Base-by-base conservation (phyloP, 2,888 invertebrate species). In the Cylindroiulus punctatus region DNA sequence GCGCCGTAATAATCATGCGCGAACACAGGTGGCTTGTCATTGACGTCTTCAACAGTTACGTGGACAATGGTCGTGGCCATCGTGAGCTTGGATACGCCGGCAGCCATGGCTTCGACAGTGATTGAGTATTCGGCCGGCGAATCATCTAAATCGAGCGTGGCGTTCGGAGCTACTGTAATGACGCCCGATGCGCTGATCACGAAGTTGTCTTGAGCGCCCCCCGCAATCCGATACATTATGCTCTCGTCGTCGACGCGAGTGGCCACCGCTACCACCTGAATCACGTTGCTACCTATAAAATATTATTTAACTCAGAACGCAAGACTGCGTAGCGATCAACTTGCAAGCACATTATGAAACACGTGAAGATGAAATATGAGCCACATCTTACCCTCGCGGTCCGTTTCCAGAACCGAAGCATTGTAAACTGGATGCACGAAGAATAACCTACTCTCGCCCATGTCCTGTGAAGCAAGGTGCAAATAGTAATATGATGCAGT, bases 161-260 rank as follows among this genome's bases (percentile, higher is more conserved):
- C 94, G 88, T 95, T 95, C 88, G 93, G 57, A 44, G 89, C 88
- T 14, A 91, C 89, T 10, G 86, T 88, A 2, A 91, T 88, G n/a
- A 88, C 86, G 8, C 91, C 91, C 19, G 89, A 89, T 40, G 86
- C 88, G 89, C 94, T 93, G 40, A 96, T 94, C 14, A 94, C 92
- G 89, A 96, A 96, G 89, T 95, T 95, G 89, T 96, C 96, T 89
- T 93, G 94, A 0, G 95, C 94, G 0, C 95, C 95, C 8, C 93
- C 92, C 36, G 94, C 94, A 86, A 96, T 94, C 88, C 94, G 93
- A 89, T 95, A 96, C 12, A 57, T 86, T 17, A 88, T 84, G 14
- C 94, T 91, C 88, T 93, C 93, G 90, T 95, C 95, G 19, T 94
- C 91, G 0, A 95, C 96, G 90, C 96, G 96, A 0, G 95, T 95